Evolutionary conservation across 1,140 invertebrate genomes (phyloP).

Genomic region (Drosophila ironensis): DNA sequence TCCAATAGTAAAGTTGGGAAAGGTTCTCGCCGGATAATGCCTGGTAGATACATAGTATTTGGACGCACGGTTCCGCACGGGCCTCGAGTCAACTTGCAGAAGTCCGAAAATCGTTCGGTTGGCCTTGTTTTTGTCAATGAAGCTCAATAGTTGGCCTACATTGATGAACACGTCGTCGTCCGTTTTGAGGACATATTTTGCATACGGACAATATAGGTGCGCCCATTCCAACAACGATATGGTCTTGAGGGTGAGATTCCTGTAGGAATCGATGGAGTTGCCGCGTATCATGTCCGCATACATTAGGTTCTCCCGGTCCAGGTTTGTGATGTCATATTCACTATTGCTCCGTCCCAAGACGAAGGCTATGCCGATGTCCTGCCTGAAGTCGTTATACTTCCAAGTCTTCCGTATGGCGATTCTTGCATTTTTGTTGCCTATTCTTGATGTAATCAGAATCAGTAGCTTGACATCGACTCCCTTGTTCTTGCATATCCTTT

Average conservation of each 20-base stretch:
- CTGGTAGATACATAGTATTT: conserved; percentile 92
- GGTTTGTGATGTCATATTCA: conserved; percentile 83
- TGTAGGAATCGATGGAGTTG: conserved; percentile 91
- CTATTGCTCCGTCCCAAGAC: conserved; percentile 87
- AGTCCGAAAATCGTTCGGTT: conserved; percentile 90
- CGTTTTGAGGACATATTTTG: conserved; percentile 90
- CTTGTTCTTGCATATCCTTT: conserved; percentile 84
- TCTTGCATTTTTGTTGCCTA: conserved; percentile 87
- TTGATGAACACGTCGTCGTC: conserved; percentile 97
- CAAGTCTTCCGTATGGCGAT: conserved; percentile 92
- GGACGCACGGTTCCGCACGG: conserved; percentile 90
- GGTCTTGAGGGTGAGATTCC: conserved; percentile 93
- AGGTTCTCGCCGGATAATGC: conserved; percentile 88
- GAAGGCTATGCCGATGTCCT: conserved; percentile 90
- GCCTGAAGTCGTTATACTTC: conserved; percentile 89
- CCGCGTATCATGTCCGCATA: conserved; percentile 91
- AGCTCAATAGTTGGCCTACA: conserved; percentile 88
- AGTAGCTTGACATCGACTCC: conserved; percentile 86
- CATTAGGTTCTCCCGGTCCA: conserved; percentile 86
- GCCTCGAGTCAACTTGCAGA: conserved; percentile 91
- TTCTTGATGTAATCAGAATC: conserved; percentile 91
- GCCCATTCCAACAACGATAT: conserved; percentile 93
- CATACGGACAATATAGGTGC: conserved; percentile 89
- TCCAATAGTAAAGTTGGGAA: conserved; percentile 93
- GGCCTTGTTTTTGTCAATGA: conserved; percentile 86